A percentile compares a stretch with the other conserved stretches of the same genome.
phyloP scores from a whole-genome alignment of 2,888 invertebrate genomes.

The Strigamia transsilvanica region DNA sequence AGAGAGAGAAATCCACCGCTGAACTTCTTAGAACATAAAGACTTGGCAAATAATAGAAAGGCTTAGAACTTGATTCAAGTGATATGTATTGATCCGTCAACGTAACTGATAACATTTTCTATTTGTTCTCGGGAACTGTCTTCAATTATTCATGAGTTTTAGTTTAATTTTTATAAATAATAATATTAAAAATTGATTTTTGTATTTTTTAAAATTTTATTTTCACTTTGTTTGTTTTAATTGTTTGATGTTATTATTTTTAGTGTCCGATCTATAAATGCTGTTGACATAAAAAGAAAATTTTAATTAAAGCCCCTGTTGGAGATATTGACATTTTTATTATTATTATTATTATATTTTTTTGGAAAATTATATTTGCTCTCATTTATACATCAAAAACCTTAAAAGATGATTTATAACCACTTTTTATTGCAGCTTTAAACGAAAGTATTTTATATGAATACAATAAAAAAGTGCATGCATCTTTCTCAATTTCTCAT shows the following conservation, averaged over 20 bases:
- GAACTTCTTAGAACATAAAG: background rate
- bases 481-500: conserved; percentile 47
- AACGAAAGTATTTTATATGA: conserved; percentile 11
- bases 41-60: background rate
- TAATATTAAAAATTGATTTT: no score
- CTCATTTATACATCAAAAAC: background rate
- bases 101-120: background rate
- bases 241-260: no score
- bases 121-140: background rate
- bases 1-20: background rate
- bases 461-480: conserved; percentile 26
- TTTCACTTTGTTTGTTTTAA: no score
- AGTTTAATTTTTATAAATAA: no score
- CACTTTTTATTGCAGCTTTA: background rate
- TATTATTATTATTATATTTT: no score
- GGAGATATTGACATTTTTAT: no score
- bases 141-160: no score
- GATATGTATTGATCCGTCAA: background rate
- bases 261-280: no score
- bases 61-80: background rate
- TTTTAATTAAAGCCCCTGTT: no score
- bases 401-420: conserved; percentile 20
- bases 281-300: no score
- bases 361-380: background rate
- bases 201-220: no score